A percentile compares a stretch with the other conserved stretches of the same genome.
Evolutionary conservation across 2,113 vertebrate genomes (phyloP).

Genomic region (Pundamilia nyererei): DNA sequence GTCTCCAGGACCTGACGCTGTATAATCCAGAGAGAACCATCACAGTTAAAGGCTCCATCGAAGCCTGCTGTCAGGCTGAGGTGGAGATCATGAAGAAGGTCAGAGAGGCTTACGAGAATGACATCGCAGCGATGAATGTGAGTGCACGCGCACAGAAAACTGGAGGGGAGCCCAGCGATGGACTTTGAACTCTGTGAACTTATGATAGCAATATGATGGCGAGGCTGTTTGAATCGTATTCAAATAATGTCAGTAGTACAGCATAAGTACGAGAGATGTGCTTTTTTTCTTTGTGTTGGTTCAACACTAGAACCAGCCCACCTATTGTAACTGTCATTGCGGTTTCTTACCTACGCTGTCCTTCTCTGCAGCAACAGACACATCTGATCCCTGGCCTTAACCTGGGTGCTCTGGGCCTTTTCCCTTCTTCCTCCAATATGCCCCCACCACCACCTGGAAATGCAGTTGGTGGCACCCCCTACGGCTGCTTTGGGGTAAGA

Average conservation of each 20-base stretch:
- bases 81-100: constrained; percentile 95
- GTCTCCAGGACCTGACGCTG: constrained; percentile 88
- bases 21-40: constrained; percentile 95
- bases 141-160: constrained; percentile 49
- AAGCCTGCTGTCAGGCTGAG: constrained; percentile 85
- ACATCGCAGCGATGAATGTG: constrained; percentile 95
- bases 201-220: not conserved
- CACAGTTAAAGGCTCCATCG: constrained; percentile 84
- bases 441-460: constrained; percentile 84
- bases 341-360: not conserved
- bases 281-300: not conserved
- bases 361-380: constrained; percentile 79
- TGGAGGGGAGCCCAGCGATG: not conserved
- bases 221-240: not conserved
- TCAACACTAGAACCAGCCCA: not conserved
- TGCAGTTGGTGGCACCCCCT: constrained; percentile 74
- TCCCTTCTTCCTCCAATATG: constrained; percentile 85
- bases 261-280: not conserved
- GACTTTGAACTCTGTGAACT: not conserved
- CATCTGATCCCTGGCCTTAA: constrained; percentile 94
- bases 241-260: not conserved
- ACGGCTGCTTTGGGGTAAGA: constrained; percentile 86
- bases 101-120: constrained; percentile 91
- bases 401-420: constrained; percentile 87
- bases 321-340: not conserved